Percentiles rank a stretch among this genome's conserved stretches.
Evolutionary conservation across 2,113 vertebrate genomes (phyloP).

Genomic region (Protobothrops mucrosquamatus): DNA sequence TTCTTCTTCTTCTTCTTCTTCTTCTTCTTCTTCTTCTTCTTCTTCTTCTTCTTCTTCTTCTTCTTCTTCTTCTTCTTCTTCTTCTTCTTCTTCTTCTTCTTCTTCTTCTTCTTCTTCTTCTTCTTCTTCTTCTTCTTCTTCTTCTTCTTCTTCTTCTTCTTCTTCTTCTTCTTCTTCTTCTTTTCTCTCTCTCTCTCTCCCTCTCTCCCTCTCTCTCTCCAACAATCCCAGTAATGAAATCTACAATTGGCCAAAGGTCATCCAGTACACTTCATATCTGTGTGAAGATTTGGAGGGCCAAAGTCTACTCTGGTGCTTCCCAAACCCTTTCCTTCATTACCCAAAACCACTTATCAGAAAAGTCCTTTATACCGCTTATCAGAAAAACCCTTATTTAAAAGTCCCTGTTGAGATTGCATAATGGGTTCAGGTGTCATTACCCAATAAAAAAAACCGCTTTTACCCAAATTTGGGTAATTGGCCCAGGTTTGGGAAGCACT

Average conservation of each 20-base stretch:
- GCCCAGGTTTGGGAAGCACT: not conserved
- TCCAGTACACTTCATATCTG: not conserved
- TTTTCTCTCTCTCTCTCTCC: not conserved
- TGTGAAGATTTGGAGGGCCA: not conserved
- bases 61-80: too few species aligned
- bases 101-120: too few species aligned
- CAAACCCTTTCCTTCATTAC: not conserved
- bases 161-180: too few species aligned
- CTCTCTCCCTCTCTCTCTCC: not conserved
- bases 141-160: too few species aligned
- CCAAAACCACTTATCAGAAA: not conserved
- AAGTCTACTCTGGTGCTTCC: not conserved
- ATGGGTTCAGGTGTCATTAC: not conserved
- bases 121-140: too few species aligned
- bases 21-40: too few species aligned
- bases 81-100: too few species aligned
- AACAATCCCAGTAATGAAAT: not conserved
- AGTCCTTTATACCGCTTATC: too few species aligned
- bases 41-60: too few species aligned
- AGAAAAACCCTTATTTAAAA: not conserved
- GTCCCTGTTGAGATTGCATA: not conserved
- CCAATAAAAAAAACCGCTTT: not conserved
- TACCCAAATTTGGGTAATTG: not conserved
- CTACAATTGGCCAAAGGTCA: not conserved
- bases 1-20: too few species aligned